Base-by-base conservation (phyloP, 2,888 invertebrate genomes). In the Meganola albula region DNA sequence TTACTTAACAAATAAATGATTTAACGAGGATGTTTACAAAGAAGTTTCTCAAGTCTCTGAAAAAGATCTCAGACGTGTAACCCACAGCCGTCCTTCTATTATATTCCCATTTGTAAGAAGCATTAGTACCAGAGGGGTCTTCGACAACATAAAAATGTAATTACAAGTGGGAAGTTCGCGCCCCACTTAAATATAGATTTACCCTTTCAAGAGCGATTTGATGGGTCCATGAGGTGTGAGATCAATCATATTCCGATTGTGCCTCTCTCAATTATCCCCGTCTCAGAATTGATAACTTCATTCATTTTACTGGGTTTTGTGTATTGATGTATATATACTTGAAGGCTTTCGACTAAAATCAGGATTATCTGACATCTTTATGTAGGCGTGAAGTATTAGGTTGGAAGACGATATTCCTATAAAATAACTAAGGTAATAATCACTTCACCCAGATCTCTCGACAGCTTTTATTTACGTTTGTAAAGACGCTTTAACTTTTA, bases 141-240 rank as follows among this genome's bases (percentile, higher is more conserved):
- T 58, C 71, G 53, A 72, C 72, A 74, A 67, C 63, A 82, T 80
- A 82, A 83, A 82, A 82, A 83, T 74, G 79, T 79, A 82, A 83
- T 82, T 82, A 82, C 75, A 73, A 74, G 64, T 53, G 59, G 61
- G 64, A 77, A 72, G 59, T 75, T 73, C 58, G 58, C 52, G 50
- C 48, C 60, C 73, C 74, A 80, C 79, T 82, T 75, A 83, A 79
- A 83, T 79, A 80, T 77, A 82, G 78, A 83, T 83, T 82, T 83
- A 82, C 82, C 78, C 79, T 79, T 79, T 77, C 70, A 64, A 75
- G 69, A 72, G 71, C 63, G 65, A 71, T 74, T 76, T 71, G 72
- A 74, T 74, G 63, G 74, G 65, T 63, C 57, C 51, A 60, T 56
- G 63, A 78, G 76, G 79, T 79, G 78, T 74, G 68, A 80, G 77